Conservation (phyloP, 2,888 invertebrate species). For the Amiota mariae region DNA sequence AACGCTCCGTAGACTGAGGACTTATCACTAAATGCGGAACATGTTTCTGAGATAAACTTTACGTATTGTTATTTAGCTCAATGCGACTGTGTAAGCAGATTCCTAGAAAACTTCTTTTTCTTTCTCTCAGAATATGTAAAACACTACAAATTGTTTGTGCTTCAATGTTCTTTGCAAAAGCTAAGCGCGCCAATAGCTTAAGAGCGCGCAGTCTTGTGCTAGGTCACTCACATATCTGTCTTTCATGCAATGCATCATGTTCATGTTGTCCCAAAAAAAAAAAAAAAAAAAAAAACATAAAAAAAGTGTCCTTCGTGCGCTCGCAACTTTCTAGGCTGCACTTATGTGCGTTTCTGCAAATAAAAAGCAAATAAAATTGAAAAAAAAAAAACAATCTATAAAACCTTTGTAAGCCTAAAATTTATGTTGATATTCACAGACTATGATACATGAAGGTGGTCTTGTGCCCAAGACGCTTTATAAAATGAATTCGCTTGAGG, state of each 20-base stretch:
- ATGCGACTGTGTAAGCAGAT: conserved; percentile 74
- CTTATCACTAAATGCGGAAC: conserved; percentile 66
- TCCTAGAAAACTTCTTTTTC: not conserved
- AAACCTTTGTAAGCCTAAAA: not conserved
- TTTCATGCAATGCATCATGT: conserved; percentile 28
- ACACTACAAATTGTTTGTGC: conserved; percentile 6
- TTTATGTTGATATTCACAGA: conserved; percentile 74
- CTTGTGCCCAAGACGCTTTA: conserved; percentile 91
- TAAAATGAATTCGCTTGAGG: conserved; percentile 76
- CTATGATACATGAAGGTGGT: conserved; percentile 88
- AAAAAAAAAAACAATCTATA: conserved; percentile 6
- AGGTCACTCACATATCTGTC: conserved; percentile 18
- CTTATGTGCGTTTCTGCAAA: conserved; percentile 10
- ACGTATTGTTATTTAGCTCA: conserved; percentile 73
- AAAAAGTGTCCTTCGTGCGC: conserved; percentile 2
- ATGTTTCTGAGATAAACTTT: conserved; percentile 71
- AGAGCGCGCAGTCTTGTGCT: not conserved
- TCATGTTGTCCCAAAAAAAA: conserved; percentile 19
- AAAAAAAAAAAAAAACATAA: conserved; percentile 8
- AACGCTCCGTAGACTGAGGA: conserved; percentile 50
- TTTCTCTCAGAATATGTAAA: conserved; percentile 8
- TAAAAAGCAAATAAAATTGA: conserved; percentile 10
- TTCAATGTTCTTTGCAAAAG: conserved; percentile 13
- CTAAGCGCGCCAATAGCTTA: conserved; percentile 6
- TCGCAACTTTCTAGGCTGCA: not conserved